Evolutionary conservation across 2,888 invertebrate genomes (phyloP).

Genomic region (Stenurella melanura): DNA sequence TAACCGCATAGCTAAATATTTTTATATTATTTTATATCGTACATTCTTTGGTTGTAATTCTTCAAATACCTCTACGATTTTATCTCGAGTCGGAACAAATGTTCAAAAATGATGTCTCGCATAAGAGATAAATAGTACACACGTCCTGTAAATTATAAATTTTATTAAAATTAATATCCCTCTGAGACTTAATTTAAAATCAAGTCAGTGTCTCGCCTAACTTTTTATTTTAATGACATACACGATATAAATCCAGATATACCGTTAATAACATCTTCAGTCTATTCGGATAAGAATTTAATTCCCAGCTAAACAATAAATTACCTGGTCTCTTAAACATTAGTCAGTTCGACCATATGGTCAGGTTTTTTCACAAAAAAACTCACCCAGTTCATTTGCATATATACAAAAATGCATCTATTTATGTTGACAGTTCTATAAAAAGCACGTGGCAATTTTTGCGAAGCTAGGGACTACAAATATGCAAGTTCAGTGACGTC

Average conservation of each 20-base stretch:
- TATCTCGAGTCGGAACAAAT: background rate
- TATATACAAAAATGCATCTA: conserved; percentile 33
- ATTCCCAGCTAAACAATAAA: conserved; percentile 36
- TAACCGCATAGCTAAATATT: too few species aligned
- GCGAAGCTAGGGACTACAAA: conserved; percentile 16
- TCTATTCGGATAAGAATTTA: conserved; percentile 36
- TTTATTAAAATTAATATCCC: conserved; percentile 15
- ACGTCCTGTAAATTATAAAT: conserved; percentile 20
- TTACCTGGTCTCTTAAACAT: conserved; percentile 43
- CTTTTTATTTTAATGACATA: conserved; percentile 36
- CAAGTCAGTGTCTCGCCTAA: conserved; percentile 33
- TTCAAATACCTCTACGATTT: conserved; percentile 1
- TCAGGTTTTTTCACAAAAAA: conserved; percentile 46
- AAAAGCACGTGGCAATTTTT: conserved; percentile 29
- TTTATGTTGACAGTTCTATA: conserved; percentile 27
- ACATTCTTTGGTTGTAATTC: background rate
- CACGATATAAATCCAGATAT: conserved; percentile 36
- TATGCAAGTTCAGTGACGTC: conserved; percentile 11
- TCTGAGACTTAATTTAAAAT: conserved; percentile 26
- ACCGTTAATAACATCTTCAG: conserved; percentile 35
- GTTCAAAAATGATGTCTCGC: background rate
- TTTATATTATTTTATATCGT: too few species aligned
- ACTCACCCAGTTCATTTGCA: conserved; percentile 35
- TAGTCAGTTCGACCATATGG: conserved; percentile 56
- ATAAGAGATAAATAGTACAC: background rate